Base-by-base conservation (phyloP, 2,113 vertebrate genomes). In the Aegotheles bennettii region DNA sequence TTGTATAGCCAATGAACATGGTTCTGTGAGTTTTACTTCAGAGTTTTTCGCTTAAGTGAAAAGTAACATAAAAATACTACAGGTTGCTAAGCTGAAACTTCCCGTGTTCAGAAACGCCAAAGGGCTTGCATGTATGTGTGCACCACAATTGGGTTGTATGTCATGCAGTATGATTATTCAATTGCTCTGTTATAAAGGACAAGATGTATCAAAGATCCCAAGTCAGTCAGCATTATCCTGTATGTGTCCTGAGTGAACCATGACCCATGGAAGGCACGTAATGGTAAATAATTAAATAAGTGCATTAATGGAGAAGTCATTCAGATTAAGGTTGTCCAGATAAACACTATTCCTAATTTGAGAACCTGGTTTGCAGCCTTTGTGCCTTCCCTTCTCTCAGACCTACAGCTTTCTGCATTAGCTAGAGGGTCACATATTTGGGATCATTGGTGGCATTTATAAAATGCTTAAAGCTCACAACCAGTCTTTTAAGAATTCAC, bases 1-100 rank as follows among this genome's bases (percentile, higher is more conserved):
- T 12, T 1, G 4, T 10, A 47, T 1, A 67, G 65, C 29, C 7
- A 79, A 65, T 7, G 17, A 86, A 13, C 5, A 23, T 0, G 0
- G 33, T 45, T 50, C n/a, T 29, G 0, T 8, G 29, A 24, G 31
- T 14, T 90, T 63, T 59, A 79, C 31, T 40, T 24, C 50, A 38
- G 31, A 28, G 4, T 28, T 64, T 64, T 82, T 57, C 71, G 11
- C 33, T 71, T 45, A 31, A 12, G 20, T 36, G 26, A 78, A 87
- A 93, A 71, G 23, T 23, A 60, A 45, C 9, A 64, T 19, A 81
- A 69, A 54, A 69, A 19, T 7, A 60, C 63, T 26, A 29, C 21
- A 50, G 8, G 18, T 20, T 60, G 36, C 21, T 43, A 79, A 43
- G 29, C 0, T 79, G 28, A 81, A 84, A 25, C 3, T 23, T 70